Evolutionary conservation across 2,113 vertebrate genomes (phyloP), one percentile per base, ranked within the genome.

Genomic region (Entomyzon cyanotis): DNA sequence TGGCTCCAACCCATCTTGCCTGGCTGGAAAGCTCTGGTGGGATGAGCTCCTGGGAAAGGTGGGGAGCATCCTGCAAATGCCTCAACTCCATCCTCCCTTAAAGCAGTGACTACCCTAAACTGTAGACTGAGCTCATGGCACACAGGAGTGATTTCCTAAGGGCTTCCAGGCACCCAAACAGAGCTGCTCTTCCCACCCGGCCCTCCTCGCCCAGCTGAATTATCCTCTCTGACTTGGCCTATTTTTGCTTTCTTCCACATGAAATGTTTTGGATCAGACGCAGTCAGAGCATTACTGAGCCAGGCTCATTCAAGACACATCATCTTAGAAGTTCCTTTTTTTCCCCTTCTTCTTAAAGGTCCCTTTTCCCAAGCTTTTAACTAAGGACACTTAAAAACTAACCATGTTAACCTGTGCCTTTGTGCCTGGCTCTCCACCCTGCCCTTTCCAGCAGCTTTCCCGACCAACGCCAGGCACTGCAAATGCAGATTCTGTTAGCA

Each of bases 211-310:
- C 67, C 52, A 24, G 87, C 67, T 87, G 87, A 94, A 73, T 95
- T 73, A 94, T 91, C 76, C 93, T 94, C 83, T 69, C 89, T 46
- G 81, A 94, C 95, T 97, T 97, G 95, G 89, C 95, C 93, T 95
- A 87, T 89, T 97, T 97, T 94, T 90, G 65, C 93, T 91, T 95
- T 95, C 93, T 95, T 97, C 93, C 25, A 12, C 89, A 77, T 91
- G 93, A 87, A 87, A 91, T 58, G 67, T 28, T 94, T 76, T 33
- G 81, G 83, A 92, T 93, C 80, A 56, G 87, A 87, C 0, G 0
- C 91, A 87, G 73, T 13, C 80, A 73, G 84, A 87, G 81, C 81
- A 92, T 82, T 91, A 91, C 62, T 4, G 17, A 91, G 87, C 78
- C 20, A 4, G 2, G 65, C 81, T 96, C 86, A 67, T 92, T 88